Percentiles rank a stretch among this genome's conserved stretches.
Conservation (phyloP, 23 tunicate genomes). For the Corella eumyota region DNA sequence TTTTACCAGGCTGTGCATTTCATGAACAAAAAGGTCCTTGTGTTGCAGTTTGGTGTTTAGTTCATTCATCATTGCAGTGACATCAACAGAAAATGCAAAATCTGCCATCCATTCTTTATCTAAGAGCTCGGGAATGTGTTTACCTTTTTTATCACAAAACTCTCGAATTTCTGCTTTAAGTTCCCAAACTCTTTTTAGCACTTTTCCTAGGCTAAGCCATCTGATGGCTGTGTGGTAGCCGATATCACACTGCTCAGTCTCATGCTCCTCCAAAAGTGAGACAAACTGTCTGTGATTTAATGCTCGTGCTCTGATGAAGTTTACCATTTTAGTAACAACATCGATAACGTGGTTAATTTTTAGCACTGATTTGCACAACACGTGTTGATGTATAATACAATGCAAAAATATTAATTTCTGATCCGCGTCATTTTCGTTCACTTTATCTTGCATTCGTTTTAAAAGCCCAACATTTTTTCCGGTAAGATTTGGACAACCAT, state of each 20-base stretch:
- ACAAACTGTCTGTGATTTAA: slow-evolving; percentile 30
- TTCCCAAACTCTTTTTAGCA: slow-evolving; percentile 16
- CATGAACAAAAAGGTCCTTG: slow-evolving; percentile 24
- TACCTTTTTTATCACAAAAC: slow-evolving; percentile 14
- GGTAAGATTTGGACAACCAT: slow-evolving; percentile 32
- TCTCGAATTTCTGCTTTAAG: slow-evolving; percentile 16
- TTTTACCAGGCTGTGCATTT: slow-evolving; percentile 14
- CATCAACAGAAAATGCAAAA: slow-evolving; percentile 27
- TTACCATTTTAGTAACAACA: slow-evolving; percentile 20
- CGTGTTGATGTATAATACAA: slow-evolving; percentile 22
- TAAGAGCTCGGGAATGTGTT: slow-evolving; percentile 12
- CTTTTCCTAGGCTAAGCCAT: slow-evolving; percentile 43
- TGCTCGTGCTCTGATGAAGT: slow-evolving; percentile 28
- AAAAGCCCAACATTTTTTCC: slow-evolving; percentile 28
- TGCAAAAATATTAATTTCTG: slow-evolving; percentile 1
- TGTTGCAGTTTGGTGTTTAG: slow-evolving; percentile 17
- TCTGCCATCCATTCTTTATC: slow-evolving; percentile 13
- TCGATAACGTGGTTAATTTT: slow-evolving; percentile 18
- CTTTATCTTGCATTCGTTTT: slow-evolving; percentile 9
- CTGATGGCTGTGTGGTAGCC: slow-evolving; percentile 28
- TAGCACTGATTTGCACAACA: slow-evolving; percentile 20
- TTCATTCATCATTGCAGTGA: slow-evolving; percentile 18
- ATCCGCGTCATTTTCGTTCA: background rate
- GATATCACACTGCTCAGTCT: too few species aligned
- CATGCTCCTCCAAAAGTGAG: too few species aligned